Base-by-base conservation (phyloP, 2,113 vertebrate genomes). In the Forbesichthys papilliferus region DNA sequence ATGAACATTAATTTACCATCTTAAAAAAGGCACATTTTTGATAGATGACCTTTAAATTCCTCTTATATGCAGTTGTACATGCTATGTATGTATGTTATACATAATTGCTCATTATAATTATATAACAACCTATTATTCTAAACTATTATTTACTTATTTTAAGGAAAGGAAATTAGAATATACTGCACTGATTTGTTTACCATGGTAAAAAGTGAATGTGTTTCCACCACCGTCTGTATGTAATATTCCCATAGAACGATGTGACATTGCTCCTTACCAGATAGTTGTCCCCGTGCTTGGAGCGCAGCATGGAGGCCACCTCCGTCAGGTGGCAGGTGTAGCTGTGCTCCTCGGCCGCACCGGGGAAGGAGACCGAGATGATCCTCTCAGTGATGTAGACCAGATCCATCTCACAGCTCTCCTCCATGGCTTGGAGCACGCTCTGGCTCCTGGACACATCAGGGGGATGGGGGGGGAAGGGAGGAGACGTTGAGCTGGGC, bases 221-320 rank as follows among this genome's bases (percentile, higher is more conserved):
- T 4, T 53, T 9, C 14, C 4, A 54, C 55, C 20, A 9, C 4
- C 5, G 16, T 18, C 2, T 27, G 27, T 27, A 27, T 27, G 27
- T 27, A 2, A 27, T 27, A 3, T 3, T 27, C 27, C 27, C 27
- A 27, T 27, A 27, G 27, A 27, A 27, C 27, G 2, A n/a, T 46
- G 27, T n/a, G 36, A 10, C 9, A 14, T n/a, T 49, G 14, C 0
- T 34, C 10, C 95, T 95, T 68, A 98, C 97, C 95, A 98, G 89
- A n/a, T 99, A 98, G 81, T 92, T 94, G 73, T 96, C 93, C 0
- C 94, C 95, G 0, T 99, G 97, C 85, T 99, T 99, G 80, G 96
- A 98, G 67, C 92, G 94, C 77, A 99, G 94, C 97, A 99, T 99
- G 63, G 94, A 94, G 6, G 96, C 96, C 91, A 98, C 97, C 86